Conservation (phyloP, 2,888 invertebrate species). For the Tethea ocularis region DNA sequence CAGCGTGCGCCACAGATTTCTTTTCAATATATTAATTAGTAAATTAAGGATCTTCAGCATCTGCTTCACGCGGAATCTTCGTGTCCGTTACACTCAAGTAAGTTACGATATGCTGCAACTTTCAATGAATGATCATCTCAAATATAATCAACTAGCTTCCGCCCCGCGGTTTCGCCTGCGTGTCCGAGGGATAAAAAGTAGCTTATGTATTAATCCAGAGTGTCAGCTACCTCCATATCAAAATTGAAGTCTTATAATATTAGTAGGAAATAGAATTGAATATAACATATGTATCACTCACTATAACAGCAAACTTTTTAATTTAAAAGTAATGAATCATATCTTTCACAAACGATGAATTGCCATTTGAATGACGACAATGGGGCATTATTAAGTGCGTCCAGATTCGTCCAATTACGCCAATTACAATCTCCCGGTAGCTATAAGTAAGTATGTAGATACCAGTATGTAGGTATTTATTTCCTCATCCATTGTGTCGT, state of each 20-base stretch:
- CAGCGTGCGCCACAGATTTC: no score
- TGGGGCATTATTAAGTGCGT: conserved; percentile 79
- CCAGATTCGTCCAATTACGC: conserved; percentile 82
- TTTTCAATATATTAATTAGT: no score
- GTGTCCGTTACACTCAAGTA: background rate
- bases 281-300: conserved; percentile 3
- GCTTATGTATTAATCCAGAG: no score
- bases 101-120: background rate
- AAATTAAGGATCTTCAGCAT: no score
- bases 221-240: no score
- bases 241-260: no score
- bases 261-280: no score
- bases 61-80: background rate
- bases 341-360: conserved; percentile 79
- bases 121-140: background rate
- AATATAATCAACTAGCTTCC: no score
- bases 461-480: conserved; percentile 61
- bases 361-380: conserved; percentile 80
- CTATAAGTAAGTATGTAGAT: conserved; percentile 61
- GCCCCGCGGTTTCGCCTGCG: no score
- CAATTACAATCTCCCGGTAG: conserved; percentile 81
- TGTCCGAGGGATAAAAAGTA: no score
- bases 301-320: conserved; percentile 54
- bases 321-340: conserved; percentile 77
- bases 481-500: conserved; percentile 80